phyloP scores from a whole-genome alignment of 2,113 vertebrate species.

The Motacilla tschutschensis region DNA sequence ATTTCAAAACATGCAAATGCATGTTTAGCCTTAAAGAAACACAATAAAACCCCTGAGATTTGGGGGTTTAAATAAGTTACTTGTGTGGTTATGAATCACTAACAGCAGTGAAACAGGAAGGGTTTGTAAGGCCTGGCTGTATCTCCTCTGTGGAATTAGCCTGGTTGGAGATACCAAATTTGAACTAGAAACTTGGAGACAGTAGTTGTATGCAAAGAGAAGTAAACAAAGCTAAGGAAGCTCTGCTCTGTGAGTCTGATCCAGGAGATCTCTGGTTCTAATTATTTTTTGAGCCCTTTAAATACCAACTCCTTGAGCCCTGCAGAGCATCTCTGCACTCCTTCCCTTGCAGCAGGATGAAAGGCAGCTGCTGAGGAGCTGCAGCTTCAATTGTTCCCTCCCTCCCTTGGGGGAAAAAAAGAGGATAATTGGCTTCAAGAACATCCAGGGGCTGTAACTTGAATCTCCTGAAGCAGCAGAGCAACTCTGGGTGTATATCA shows the following conservation, averaged over 20 bases:
- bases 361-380: background rate
- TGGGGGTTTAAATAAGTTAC: background rate
- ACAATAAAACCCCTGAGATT: background rate
- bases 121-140: background rate
- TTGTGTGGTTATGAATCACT: background rate
- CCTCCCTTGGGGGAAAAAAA: rapidly evolving
- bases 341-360: background rate
- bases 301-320: background rate
- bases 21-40: background rate
- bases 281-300: background rate
- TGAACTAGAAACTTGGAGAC: background rate
- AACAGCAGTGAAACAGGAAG: background rate
- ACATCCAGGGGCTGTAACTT: background rate
- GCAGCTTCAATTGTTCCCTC: background rate
- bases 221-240: background rate
- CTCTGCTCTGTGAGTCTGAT: background rate
- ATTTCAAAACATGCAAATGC: background rate
- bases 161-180: background rate
- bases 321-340: background rate
- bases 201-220: background rate
- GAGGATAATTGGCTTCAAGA: background rate
- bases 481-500: background rate
- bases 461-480: background rate
- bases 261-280: background rate
- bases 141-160: rapidly evolving